Base-by-base conservation (phyloP, 2,888 invertebrate genomes). In the Torymus texanus region DNA sequence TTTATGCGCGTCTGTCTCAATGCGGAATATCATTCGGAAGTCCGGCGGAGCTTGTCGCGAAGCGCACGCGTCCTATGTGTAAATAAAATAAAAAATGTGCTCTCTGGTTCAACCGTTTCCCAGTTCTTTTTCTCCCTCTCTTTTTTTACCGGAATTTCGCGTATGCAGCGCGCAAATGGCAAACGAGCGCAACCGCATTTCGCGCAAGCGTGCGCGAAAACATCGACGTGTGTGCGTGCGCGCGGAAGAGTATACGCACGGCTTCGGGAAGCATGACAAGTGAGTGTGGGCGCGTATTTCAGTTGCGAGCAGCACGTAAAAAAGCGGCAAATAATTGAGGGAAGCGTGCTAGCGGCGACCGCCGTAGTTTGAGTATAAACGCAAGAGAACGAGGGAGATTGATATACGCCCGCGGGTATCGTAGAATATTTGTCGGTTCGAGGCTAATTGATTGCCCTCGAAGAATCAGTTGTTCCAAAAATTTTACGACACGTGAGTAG, bases 21-120 rank as follows among this genome's bases (percentile, higher is more conserved):
- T 59, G 72, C 55, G 62, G 72, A 68, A 82, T 68, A 81, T 79
- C 79, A 78, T 77, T 74, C 66, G 74, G 80, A 80, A 65, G 53
- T 82, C 63, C 70, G 68, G 56, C 66, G 29, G 29, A 29, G 29
- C 29, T 29, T 5, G 29, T 29, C 29, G 29, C 29, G 29, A 67
- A 63, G 59, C 63, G 29, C 10, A 16, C 50, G 51, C 53, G 50
- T 21, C n/a, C 41, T 18, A 50, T 18, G 12, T 2, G 29, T 56
- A 55, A 63, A 77, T 59, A 53, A 72, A 72, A 66, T 70, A 61
- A 75, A 59, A 68, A 66, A 61, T 51, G 50, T 53, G 21, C 58
- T 58, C 50, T 53, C n/a, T 61, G 51, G 21, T n/a, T 1, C 29
- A 5, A 29, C 13, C n/a, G 2, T 16, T 68, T 14, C 10, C 70